Conservation (phyloP, 2,113 vertebrate genomes). For the Zosterops lateralis region DNA sequence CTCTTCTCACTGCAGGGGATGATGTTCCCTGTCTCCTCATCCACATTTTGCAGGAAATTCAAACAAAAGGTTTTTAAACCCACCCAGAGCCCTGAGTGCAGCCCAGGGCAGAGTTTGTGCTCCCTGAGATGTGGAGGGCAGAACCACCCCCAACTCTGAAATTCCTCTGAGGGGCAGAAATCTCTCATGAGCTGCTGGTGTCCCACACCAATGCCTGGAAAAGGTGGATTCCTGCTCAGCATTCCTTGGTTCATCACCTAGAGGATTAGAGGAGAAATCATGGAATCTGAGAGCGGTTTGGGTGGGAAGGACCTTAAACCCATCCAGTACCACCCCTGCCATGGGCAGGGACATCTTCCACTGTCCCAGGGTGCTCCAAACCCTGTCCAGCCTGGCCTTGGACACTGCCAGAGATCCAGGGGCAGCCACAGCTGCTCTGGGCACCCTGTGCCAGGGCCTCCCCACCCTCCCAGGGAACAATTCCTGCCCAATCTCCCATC, state of each 20-base stretch:
- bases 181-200: neutral
- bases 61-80: neutral
- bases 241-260: neutral
- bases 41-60: neutral
- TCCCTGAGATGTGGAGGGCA: neutral
- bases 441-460: neutral
- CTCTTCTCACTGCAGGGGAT: fast-evolving
- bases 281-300: neutral
- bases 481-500: neutral
- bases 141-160: neutral
- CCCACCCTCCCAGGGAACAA: fast-evolving
- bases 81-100: fast-evolving
- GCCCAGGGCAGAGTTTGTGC: neutral
- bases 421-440: neutral
- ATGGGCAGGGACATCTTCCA: neutral
- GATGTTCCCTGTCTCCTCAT: neutral
- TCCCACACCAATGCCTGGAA: no score
- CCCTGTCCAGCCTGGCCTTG: neutral
- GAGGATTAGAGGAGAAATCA: neutral
- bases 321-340: neutral
- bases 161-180: neutral
- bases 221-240: neutral
- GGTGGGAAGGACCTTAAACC: fast-evolving
- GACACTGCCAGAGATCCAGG: neutral
- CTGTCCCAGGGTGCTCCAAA: neutral